These are phyloP conservation scores for Eretmocerus hayati DNA, from an alignment of 2,888 invertebrate species.

Conservation along the genomic window DNA sequence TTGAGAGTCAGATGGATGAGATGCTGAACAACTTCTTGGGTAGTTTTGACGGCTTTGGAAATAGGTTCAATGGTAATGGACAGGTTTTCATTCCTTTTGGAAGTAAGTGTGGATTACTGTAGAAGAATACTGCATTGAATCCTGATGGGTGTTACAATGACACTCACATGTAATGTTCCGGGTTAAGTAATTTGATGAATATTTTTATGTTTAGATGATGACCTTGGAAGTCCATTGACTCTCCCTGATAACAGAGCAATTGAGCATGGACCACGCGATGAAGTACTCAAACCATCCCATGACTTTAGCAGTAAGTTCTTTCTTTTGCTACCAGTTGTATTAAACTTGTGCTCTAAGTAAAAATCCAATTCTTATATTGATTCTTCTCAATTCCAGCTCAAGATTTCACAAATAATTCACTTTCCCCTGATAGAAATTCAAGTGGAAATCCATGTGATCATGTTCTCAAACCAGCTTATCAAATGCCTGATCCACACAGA, in stretches of 20 bases:
- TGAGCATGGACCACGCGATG: constrained; percentile 43
- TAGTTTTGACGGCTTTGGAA: constrained; percentile 25
- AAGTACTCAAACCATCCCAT: constrained; percentile 51
- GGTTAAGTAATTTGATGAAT: too few species aligned
- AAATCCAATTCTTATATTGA: too few species aligned
- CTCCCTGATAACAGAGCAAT: constrained; percentile 1
- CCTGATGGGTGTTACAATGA: background rate
- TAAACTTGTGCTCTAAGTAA: too few species aligned
- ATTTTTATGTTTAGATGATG: constrained; percentile 17
- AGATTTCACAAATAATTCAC: background rate
- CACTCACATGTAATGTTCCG: background rate
- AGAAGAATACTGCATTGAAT: too few species aligned
- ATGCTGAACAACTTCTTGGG: constrained; percentile 50
- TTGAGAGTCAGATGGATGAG: constrained; percentile 56
- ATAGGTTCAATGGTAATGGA: constrained; percentile 5
- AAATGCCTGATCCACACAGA: constrained; percentile 26
- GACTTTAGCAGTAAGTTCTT: constrained; percentile 26
- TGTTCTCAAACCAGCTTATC: constrained; percentile 52
- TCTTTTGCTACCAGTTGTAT: background rate
- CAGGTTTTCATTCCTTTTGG: background rate
- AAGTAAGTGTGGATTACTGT: constrained; percentile 6
- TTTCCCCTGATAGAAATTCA: background rate
- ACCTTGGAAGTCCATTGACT: constrained; percentile 10
- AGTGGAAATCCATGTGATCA: constrained; percentile 45
- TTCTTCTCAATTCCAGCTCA: too few species aligned